These are phyloP conservation scores for Procambarus virginalis DNA, from an alignment of 1,140 invertebrate genomes.

Conservation along the genomic window DNA sequence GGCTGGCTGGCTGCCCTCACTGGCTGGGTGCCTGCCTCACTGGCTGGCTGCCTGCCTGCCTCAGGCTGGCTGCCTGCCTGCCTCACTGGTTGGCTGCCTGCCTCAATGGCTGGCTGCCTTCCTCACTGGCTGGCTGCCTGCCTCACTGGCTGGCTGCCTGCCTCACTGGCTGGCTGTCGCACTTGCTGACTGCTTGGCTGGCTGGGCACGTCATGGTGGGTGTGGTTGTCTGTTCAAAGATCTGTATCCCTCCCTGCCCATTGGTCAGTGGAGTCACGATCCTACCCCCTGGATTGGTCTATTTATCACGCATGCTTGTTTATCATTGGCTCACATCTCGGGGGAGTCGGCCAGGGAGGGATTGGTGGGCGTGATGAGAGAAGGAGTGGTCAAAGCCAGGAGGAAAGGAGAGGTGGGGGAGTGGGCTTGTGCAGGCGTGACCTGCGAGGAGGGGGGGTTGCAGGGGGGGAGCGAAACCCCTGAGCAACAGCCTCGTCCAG, in stretches of 20 bases:
- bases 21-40: too few species aligned
- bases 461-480: neutral
- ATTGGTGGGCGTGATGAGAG: constrained; percentile 50
- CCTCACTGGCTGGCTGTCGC: too few species aligned
- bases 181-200: too few species aligned
- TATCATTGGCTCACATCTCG: constrained; percentile 48
- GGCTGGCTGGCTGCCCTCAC: too few species aligned
- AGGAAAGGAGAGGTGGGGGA: neutral
- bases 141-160: too few species aligned
- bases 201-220: neutral
- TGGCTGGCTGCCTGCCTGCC: too few species aligned
- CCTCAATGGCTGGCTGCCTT: too few species aligned
- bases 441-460: neutral
- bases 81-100: too few species aligned
- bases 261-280: constrained; percentile 41
- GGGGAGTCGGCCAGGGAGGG: neutral
- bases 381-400: constrained; percentile 29
- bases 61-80: too few species aligned
- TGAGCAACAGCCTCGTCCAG: neutral
- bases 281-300: constrained; percentile 26
- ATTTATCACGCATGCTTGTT: constrained; percentile 38
- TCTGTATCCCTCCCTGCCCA: constrained; percentile 25
- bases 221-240: constrained; percentile 10
- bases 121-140: too few species aligned
- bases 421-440: too few species aligned